Evolutionary conservation across 2,113 vertebrate species (phyloP).

Genomic region (Ancistrus triradiatus): DNA sequence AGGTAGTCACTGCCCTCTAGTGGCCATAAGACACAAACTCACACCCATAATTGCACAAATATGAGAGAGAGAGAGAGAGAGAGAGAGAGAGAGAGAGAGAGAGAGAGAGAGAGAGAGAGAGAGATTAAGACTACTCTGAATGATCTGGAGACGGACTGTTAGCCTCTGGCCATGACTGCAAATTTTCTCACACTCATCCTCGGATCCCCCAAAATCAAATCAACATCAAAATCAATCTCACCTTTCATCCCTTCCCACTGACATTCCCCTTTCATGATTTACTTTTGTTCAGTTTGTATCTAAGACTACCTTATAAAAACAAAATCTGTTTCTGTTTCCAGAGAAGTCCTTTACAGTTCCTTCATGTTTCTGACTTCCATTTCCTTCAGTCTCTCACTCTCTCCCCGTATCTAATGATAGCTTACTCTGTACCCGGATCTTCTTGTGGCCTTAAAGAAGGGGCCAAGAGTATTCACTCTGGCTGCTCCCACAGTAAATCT

Average conservation of each 20-base stretch:
- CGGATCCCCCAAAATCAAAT: too few species aligned
- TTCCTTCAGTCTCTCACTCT: constrained; percentile 50
- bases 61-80: too few species aligned
- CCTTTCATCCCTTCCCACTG: too few species aligned
- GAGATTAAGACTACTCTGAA: background rate
- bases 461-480: constrained; percentile 15
- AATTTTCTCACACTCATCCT: background rate
- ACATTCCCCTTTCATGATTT: too few species aligned
- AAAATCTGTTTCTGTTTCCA: constrained; percentile 6
- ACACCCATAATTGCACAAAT: too few species aligned
- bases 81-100: too few species aligned
- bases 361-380: constrained; percentile 20
- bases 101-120: too few species aligned
- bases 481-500: constrained; percentile 48
- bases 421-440: constrained; percentile 25
- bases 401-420: constrained; percentile 7
- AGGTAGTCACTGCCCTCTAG: constrained; percentile 37
- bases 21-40: background rate
- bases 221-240: too few species aligned
- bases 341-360: background rate
- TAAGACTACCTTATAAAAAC: too few species aligned
- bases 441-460: constrained; percentile 22
- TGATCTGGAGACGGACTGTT: background rate
- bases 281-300: too few species aligned
- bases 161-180: background rate